phyloP scores from a whole-genome alignment of 2,797 vertebrate genomes.

The Xenentodon cancila region DNA sequence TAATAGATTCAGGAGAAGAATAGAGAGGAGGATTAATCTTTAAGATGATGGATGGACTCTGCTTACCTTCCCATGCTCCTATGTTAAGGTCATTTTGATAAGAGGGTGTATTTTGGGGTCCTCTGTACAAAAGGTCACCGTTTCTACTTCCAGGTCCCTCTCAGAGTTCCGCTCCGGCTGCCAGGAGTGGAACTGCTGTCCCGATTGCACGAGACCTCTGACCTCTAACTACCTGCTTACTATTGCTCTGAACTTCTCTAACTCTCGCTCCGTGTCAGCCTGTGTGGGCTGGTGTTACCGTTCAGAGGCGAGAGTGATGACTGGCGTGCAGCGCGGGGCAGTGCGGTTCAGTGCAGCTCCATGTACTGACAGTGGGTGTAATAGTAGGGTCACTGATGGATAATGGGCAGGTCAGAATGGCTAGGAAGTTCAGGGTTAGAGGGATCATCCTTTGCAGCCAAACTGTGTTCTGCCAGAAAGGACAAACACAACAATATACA shows the following conservation, averaged over 20 bases:
- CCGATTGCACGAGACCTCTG: constrained; percentile 72
- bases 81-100: constrained; percentile 83
- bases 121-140: constrained; percentile 77
- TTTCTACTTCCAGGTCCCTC: constrained; percentile 82
- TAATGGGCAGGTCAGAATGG: constrained; percentile 70
- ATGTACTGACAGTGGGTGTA: constrained; percentile 60
- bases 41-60: constrained; percentile 82
- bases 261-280: constrained; percentile 23
- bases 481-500: constrained; percentile 48
- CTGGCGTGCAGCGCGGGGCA: constrained; percentile 40
- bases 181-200: constrained; percentile 76
- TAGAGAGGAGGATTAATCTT: constrained; percentile 82
- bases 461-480: constrained; percentile 31
- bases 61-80: constrained; percentile 81
- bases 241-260: constrained; percentile 57
- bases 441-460: constrained; percentile 67
- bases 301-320: constrained; percentile 52
- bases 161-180: constrained; percentile 71
- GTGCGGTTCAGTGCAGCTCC: constrained; percentile 30
- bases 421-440: constrained; percentile 68
- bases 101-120: constrained; percentile 81
- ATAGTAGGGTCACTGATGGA: constrained; percentile 64
- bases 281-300: constrained; percentile 43
- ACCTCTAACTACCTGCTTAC: constrained; percentile 71
- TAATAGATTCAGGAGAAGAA: constrained; percentile 82